Evolutionary conservation across 1,140 invertebrate genomes (phyloP).

Genomic region (Pseudomyrmex pallidus): DNA sequence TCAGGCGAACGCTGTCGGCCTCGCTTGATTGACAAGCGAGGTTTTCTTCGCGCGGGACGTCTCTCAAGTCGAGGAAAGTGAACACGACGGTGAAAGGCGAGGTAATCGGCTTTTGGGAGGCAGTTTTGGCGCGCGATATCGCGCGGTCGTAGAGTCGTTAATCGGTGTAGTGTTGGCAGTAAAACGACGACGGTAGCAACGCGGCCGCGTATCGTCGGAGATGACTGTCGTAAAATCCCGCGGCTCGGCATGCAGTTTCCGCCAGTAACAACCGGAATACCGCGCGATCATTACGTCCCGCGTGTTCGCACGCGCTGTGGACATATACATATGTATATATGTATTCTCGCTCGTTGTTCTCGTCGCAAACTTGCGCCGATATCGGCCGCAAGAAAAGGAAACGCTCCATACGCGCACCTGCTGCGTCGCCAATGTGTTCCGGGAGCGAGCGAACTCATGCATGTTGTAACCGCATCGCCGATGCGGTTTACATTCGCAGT

Average conservation of each 20-base stretch:
- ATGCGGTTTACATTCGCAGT: constrained; percentile 30
- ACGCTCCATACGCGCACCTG: constrained; percentile 34
- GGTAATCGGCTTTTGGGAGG: constrained; percentile 14
- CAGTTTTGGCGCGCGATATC: constrained; percentile 14
- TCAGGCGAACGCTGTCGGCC: not conserved
- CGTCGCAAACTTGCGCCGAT: constrained; percentile 32
- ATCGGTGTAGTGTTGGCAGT: constrained; percentile 2
- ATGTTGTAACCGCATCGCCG: constrained; percentile 30
- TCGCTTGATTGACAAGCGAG: not conserved
- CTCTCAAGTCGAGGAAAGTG: not conserved
- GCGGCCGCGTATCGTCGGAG: not conserved
- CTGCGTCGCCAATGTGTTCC: not conserved
- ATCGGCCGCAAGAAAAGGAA: not conserved
- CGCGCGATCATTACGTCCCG: constrained; percentile 23
- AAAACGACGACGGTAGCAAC: not conserved
- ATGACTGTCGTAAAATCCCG: constrained; percentile 44
- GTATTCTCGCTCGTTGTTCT: constrained; percentile 38
- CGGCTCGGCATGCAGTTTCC: not conserved
- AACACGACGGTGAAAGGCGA: constrained; percentile 28
- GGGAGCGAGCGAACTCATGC: not conserved
- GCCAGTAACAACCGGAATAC: constrained; percentile 36
- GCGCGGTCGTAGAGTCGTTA: constrained; percentile 11
- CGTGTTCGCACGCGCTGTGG: not conserved
- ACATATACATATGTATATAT: not conserved
- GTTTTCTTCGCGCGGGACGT: not conserved